Evolutionary conservation across 2,888 invertebrate genomes (phyloP).

Genomic region (Atrina japonica): DNA sequence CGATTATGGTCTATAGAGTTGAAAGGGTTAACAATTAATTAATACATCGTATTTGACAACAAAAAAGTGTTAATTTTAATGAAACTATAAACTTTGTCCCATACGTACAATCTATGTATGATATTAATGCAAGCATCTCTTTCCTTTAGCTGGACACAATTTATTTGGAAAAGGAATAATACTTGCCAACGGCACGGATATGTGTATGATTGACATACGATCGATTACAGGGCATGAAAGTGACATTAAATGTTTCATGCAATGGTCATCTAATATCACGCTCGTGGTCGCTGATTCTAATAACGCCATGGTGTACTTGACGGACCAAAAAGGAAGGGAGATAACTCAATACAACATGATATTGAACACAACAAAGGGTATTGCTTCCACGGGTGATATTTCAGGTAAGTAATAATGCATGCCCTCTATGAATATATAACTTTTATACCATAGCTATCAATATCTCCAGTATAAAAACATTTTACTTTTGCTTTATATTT

Average conservation of each 20-base stretch:
- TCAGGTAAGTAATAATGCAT: conserved; percentile 9
- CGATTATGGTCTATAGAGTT: too few relatives aligned
- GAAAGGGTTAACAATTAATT: neutral
- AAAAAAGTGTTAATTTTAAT: too few relatives aligned
- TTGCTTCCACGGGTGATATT: conserved; percentile 8
- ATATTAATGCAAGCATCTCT: conserved; percentile 6
- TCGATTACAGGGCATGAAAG: conserved; percentile 13
- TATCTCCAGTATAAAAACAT: too few relatives aligned
- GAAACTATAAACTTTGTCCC: too few relatives aligned
- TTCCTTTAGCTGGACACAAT: conserved; percentile 10
- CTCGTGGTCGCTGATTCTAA: conserved; percentile 19
- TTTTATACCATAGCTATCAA: too few relatives aligned
- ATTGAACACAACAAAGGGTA: conserved; percentile 1
- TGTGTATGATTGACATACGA: conserved; percentile 28
- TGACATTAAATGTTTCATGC: conserved; percentile 14
- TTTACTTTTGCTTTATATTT: too few relatives aligned
- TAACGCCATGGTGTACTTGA: conserved; percentile 5
- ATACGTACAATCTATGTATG: too few relatives aligned
- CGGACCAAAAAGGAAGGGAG: neutral
- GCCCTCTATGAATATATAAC: too few relatives aligned
- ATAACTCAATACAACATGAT: conserved; percentile 11
- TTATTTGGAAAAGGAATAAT: conserved; percentile 25
- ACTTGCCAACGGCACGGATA: conserved; percentile 18
- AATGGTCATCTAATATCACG: conserved; percentile 20
- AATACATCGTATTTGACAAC: neutral